Conservation (phyloP, 2,888 invertebrate genomes). For the Thumatha senex region DNA sequence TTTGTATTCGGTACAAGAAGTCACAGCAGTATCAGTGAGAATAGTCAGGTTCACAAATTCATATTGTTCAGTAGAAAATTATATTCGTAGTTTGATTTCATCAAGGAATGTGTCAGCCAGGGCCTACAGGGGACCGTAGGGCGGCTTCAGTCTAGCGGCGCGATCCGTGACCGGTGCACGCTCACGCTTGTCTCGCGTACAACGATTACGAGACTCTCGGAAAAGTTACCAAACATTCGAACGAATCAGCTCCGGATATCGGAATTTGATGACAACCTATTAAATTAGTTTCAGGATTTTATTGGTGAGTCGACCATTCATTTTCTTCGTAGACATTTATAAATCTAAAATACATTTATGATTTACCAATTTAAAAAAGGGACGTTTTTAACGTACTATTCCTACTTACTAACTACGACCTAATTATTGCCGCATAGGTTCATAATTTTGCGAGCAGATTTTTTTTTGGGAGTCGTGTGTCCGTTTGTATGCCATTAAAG, state of each 20-base stretch:
- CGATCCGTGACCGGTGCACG: constrained; percentile 24
- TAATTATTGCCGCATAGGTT: too few species aligned
- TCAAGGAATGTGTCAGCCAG: not conserved
- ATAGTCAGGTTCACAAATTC: too few species aligned
- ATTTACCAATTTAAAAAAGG: too few species aligned
- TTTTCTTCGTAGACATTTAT: not conserved
- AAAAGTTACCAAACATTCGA: constrained; percentile 24
- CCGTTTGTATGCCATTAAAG: too few species aligned
- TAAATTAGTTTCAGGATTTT: constrained; percentile 2
- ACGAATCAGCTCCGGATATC: not conserved
- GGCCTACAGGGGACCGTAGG: constrained; percentile 1
- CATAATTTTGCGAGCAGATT: too few species aligned
- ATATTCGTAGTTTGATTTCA: not conserved
- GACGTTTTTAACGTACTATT: too few species aligned
- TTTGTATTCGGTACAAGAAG: too few species aligned
- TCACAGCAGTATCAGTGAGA: too few species aligned
- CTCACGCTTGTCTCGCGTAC: constrained; percentile 10
- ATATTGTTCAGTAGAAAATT: too few species aligned
- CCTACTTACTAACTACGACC: too few species aligned
- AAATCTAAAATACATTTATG: too few species aligned
- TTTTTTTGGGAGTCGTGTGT: too few species aligned
- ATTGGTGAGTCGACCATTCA: constrained; percentile 16
- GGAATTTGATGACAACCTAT: not conserved
- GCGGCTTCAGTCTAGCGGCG: constrained; percentile 38
- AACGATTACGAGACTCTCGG: constrained; percentile 19